Conservation (phyloP, 2,797 vertebrate genomes). For the Enteromius unitaeniatus region DNA sequence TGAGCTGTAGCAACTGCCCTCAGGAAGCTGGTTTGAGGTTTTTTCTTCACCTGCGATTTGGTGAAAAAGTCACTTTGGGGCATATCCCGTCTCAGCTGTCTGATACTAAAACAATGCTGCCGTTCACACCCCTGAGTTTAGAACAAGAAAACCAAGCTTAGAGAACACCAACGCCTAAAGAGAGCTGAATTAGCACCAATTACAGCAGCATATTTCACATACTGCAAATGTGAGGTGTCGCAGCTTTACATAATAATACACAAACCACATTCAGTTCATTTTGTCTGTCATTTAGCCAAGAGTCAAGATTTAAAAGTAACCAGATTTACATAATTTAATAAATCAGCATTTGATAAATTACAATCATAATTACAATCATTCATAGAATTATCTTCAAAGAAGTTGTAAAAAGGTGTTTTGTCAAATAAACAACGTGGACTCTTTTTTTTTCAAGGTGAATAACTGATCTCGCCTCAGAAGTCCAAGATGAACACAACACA, state of each 20-base stretch:
- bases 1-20: constrained; percentile 14
- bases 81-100: constrained; percentile 24
- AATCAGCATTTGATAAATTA: constrained; percentile 79
- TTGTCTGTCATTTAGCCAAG: not conserved
- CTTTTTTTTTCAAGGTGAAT: constrained; percentile 4
- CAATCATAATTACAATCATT: constrained; percentile 71
- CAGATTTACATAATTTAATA: constrained; percentile 76
- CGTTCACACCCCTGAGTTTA: constrained; percentile 29
- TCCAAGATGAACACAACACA: constrained; percentile 40
- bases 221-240: not conserved
- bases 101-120: constrained; percentile 27
- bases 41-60: constrained; percentile 2
- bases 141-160: constrained; percentile 6
- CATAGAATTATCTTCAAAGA: constrained; percentile 78
- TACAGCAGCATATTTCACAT: constrained; percentile 30
- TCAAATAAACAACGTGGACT: constrained; percentile 59
- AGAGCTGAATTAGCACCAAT: not conserved
- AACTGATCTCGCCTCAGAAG: not conserved
- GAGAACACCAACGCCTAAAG: constrained; percentile 3
- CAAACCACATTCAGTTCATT: not conserved
- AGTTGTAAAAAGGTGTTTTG: constrained; percentile 76
- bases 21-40: constrained; percentile 48
- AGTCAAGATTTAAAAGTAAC: constrained; percentile 31
- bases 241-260: not conserved
- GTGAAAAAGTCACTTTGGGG: constrained; percentile 23